Conservation (phyloP, 2,888 invertebrate genomes). For the Platycheirus albimanus region DNA sequence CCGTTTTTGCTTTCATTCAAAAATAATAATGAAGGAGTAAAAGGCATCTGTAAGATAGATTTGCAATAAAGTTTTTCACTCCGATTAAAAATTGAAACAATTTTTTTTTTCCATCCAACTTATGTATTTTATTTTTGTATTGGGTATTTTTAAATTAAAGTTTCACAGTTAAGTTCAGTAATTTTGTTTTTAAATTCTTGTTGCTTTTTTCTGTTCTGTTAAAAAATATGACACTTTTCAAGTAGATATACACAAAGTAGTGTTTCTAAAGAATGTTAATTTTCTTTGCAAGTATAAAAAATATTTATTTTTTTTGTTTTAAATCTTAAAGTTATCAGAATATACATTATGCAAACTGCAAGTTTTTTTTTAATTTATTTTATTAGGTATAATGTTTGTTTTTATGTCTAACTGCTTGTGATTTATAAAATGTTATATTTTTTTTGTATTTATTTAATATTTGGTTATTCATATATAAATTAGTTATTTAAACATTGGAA, state of each 20-base stretch:
- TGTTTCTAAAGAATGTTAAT: constrained; percentile 70
- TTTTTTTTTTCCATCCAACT: constrained; percentile 59
- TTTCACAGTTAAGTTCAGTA: constrained; percentile 69
- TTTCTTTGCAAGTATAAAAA: constrained; percentile 74
- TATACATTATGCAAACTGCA: constrained; percentile 61
- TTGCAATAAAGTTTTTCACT: too few relatives aligned
- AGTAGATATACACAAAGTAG: constrained; percentile 46
- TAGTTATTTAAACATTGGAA: constrained; percentile 57
- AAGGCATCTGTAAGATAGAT: too few relatives aligned
- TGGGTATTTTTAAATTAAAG: constrained; percentile 48
- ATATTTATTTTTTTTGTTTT: constrained; percentile 37
- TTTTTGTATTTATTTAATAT: constrained; percentile 27
- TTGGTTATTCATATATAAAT: constrained; percentile 36
- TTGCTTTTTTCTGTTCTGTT: constrained; percentile 49
- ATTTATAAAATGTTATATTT: constrained; percentile 4
- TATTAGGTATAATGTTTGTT: constrained; percentile 16
- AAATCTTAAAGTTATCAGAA: constrained; percentile 71
- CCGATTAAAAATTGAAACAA: neutral
- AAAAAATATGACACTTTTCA: constrained; percentile 70
- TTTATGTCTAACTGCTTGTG: constrained; percentile 37
- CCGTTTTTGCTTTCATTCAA: too few relatives aligned
- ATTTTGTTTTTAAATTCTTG: constrained; percentile 24
- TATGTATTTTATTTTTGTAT: constrained; percentile 20
- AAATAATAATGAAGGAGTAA: too few relatives aligned
- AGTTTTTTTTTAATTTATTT: constrained; percentile 28